Conservation (phyloP, 2,797 vertebrate species). For the Vireo griseus region DNA sequence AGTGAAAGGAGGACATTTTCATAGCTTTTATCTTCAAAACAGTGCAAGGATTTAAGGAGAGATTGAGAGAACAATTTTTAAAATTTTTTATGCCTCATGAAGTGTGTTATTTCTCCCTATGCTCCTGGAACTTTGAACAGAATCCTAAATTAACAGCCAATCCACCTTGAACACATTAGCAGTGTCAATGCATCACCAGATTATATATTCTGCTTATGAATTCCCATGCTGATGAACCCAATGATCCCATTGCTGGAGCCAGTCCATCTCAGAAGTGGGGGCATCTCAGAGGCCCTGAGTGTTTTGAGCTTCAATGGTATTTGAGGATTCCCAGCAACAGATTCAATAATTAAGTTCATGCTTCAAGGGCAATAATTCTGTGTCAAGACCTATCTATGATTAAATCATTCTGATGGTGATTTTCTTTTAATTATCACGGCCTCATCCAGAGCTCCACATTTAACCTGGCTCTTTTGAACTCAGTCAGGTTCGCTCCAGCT, state of each 20-base stretch:
- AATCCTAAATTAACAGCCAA: background rate
- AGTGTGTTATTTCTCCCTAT: background rate
- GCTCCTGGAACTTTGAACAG: background rate
- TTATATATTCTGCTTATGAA: background rate
- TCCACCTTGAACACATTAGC: background rate
- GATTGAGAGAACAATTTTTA: background rate
- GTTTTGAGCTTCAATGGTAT: background rate
- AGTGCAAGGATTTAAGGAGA: background rate
- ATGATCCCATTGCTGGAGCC: background rate
- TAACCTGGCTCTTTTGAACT: background rate
- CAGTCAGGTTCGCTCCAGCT: background rate
- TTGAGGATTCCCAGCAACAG: background rate
- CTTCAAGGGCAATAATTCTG: constrained; percentile 20
- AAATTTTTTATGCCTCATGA: background rate
- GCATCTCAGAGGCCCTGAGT: background rate
- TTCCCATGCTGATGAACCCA: background rate
- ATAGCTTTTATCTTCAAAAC: background rate
- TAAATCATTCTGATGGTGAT: constrained; percentile 33
- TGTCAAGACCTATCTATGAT: background rate
- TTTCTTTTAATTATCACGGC: constrained; percentile 6
- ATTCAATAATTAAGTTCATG: background rate
- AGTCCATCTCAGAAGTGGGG: background rate
- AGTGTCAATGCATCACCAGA: background rate
- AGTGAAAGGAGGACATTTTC: background rate
- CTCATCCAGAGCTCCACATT: background rate